phyloP scores from a whole-genome alignment of 2,888 invertebrate genomes.

The Polyommatus iphigenia region DNA sequence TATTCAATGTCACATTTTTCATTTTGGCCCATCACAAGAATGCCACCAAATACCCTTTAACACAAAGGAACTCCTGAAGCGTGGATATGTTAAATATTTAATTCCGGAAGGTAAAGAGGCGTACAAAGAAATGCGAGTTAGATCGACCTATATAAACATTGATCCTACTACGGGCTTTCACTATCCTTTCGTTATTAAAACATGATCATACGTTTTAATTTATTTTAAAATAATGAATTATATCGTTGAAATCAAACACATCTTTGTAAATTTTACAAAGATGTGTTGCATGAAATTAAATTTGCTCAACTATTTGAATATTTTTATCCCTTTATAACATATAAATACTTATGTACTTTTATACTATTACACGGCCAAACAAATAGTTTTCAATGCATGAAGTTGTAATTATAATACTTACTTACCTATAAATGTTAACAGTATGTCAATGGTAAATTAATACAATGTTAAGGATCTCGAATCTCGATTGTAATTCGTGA shows the following conservation, averaged over 20 bases:
- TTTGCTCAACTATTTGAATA: neutral
- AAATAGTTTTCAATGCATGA: neutral
- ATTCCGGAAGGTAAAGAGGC: constrained; percentile 72
- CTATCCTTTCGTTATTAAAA: neutral
- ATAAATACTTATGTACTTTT: too few relatives aligned
- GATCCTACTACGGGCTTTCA: constrained; percentile 45
- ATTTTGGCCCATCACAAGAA: constrained; percentile 42
- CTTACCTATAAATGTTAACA: neutral
- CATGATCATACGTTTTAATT: neutral
- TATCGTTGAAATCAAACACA: too few relatives aligned
- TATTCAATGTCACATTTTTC: constrained; percentile 19
- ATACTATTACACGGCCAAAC: neutral
- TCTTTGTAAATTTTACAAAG: neutral
- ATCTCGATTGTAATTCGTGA: constrained; percentile 10
- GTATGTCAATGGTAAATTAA: neutral
- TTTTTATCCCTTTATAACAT: too few relatives aligned
- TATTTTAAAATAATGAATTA: neutral
- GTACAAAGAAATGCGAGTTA: constrained; percentile 75
- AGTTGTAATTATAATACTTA: neutral
- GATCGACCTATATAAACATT: constrained; percentile 72
- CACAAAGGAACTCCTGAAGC: constrained; percentile 57
- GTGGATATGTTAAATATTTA: constrained; percentile 75
- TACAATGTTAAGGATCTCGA: neutral
- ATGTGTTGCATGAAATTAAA: neutral
- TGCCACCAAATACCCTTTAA: constrained; percentile 53